These are phyloP conservation scores for Python bivittatus DNA, from an alignment of 2,113 vertebrate genomes.

Conservation along the genomic window DNA sequence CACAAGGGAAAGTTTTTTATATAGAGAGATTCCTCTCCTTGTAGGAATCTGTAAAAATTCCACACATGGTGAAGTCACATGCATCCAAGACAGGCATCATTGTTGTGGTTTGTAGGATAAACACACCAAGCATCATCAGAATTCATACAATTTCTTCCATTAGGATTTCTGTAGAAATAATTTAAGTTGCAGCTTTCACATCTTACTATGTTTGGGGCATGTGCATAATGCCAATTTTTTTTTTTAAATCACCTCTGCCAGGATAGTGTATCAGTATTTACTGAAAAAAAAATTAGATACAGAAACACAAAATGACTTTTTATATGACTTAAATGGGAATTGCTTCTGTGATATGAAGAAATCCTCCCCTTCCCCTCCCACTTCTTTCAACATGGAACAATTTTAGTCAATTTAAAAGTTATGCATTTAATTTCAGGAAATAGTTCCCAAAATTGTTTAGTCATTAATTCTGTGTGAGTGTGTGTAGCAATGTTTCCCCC, in stretches of 20 bases:
- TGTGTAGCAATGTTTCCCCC: not conserved
- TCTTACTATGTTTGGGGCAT: slow-evolving; percentile 36
- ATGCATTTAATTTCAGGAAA: slow-evolving; percentile 28
- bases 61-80: not conserved
- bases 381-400: slow-evolving; percentile 2
- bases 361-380: too few species aligned
- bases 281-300: not conserved
- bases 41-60: not conserved
- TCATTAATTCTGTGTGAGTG: slow-evolving; percentile 7
- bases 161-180: not conserved
- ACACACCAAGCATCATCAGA: not conserved
- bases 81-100: not conserved
- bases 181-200: not conserved
- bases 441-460: slow-evolving; percentile 22
- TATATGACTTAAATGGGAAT: slow-evolving; percentile 5
- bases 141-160: not conserved
- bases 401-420: not conserved
- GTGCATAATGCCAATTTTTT: slow-evolving; percentile 29
- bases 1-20: not conserved
- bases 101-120: not conserved
- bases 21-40: not conserved
- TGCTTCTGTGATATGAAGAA: slow-evolving; percentile 16
- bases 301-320: not conserved
- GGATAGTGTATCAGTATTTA: slow-evolving; percentile 4
- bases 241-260: not conserved